Conservation (phyloP, 1,140 invertebrate genomes). For the Orchesella cincta region DNA sequence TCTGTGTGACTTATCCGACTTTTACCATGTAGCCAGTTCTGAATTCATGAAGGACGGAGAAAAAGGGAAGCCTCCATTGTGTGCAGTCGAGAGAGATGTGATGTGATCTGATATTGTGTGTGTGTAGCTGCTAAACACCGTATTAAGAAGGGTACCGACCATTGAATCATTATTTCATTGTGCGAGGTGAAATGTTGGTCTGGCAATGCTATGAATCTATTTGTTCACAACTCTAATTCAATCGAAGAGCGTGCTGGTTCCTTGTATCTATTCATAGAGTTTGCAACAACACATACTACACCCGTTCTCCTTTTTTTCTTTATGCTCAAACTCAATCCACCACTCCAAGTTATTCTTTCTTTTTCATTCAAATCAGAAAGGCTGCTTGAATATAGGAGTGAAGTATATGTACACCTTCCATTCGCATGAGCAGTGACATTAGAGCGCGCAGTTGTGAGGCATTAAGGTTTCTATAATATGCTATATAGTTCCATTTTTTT, state of each 20-base stretch:
- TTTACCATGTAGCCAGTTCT: background rate
- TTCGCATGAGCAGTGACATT: no score
- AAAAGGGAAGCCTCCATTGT: background rate
- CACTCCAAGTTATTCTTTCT: no score
- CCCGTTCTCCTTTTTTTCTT: background rate
- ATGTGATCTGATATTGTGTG: no score
- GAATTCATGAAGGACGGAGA: background rate
- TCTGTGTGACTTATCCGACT: slow-evolving; percentile 4
- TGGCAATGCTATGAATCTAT: background rate
- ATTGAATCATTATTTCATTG: background rate
- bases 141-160: background rate
- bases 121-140: background rate
- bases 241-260: background rate
- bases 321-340: no score
- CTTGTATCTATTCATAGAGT: no score
- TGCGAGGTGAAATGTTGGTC: background rate
- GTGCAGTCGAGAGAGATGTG: no score
- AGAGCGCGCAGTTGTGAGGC: no score
- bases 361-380: no score
- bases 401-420: no score
- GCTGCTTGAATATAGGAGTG: no score
- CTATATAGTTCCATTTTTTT: no score
- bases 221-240: background rate
- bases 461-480: no score
- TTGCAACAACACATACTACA: background rate